phyloP scores from a whole-genome alignment of 2,113 vertebrate species.

The Tursiops truncatus region DNA sequence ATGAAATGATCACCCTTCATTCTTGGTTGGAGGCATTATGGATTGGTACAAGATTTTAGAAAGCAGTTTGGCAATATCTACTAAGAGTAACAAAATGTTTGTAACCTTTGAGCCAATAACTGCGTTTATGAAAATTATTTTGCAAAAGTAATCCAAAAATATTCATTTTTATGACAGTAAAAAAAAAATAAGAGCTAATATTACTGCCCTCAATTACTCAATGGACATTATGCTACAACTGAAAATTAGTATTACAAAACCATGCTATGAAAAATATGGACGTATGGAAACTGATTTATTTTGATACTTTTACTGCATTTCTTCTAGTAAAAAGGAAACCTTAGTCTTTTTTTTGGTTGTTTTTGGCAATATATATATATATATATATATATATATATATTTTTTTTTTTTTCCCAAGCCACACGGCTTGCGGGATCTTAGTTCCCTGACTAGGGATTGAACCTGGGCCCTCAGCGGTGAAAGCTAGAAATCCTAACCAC shows the following conservation, averaged over 20 bases:
- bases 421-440: neutral
- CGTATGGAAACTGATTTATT: neutral
- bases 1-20: neutral
- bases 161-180: neutral
- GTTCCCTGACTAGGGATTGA: neutral
- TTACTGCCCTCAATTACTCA: neutral
- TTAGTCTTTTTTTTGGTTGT: neutral
- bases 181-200: neutral
- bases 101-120: conserved; percentile 20
- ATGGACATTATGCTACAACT: neutral
- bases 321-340: neutral
- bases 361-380: neutral
- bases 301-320: neutral
- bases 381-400: neutral
- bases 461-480: neutral
- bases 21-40: neutral
- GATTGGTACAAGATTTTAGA: neutral
- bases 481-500: neutral
- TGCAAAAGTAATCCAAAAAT: neutral
- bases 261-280: neutral
- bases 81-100: neutral
- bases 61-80: conserved; percentile 8
- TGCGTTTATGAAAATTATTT: conserved; percentile 18
- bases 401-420: neutral
- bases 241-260: conserved; percentile 1